Base-by-base conservation (phyloP, 2,888 invertebrate species). In the Subacronicta megacephala region DNA sequence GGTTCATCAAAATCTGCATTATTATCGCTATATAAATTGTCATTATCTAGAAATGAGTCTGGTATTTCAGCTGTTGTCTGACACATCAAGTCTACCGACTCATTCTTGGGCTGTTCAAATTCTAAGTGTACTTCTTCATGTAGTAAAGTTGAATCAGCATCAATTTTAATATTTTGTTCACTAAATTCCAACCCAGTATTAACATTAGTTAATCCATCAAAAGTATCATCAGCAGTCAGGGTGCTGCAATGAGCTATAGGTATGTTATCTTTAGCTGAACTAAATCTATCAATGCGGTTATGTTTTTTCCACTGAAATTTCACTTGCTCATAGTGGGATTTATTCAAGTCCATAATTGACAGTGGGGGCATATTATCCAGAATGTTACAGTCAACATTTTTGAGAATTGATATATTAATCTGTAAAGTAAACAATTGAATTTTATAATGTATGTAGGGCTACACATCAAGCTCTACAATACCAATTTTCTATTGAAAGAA, bases 251-350 rank as follows among this genome's bases (percentile, higher is more conserved):
- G 84, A 1, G 85, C 63, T 7, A 89, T 69, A 0, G 88, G 80
- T 51, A 90, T 82, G 1, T 80, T 77, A 9, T 59, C 70, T 23
- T 67, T 72, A 4, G 70, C 49, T 6, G 76, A 18, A 31, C 71
- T 71, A 4, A 37, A 18, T n/a, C 10, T 18, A 7, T 60, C 38
- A 7, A 78, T 61, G 7, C 89, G 76, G 56, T 82, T 86, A n/a
- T 73, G 71, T 57, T 79, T 83, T 0, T 79, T 77, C 88, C 90
- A 89, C 64, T 88, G 85, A 63, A 88, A 92, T 44, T 83, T 81
- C 0, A 78, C 70, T 52, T 82, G 76, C 66, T 89, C 85, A 66
- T 84, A 90, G 50, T 86, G 82, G 26, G 72, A 62, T 66, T 70
- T 84, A 7, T 75, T 70, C 44, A 79, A 64, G 33, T 78, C 74